Percentiles rank a stretch among this genome's conserved stretches.
These are phyloP conservation scores for Rynchops niger DNA, from an alignment of 2,113 vertebrate genomes.

Conservation along the genomic window DNA sequence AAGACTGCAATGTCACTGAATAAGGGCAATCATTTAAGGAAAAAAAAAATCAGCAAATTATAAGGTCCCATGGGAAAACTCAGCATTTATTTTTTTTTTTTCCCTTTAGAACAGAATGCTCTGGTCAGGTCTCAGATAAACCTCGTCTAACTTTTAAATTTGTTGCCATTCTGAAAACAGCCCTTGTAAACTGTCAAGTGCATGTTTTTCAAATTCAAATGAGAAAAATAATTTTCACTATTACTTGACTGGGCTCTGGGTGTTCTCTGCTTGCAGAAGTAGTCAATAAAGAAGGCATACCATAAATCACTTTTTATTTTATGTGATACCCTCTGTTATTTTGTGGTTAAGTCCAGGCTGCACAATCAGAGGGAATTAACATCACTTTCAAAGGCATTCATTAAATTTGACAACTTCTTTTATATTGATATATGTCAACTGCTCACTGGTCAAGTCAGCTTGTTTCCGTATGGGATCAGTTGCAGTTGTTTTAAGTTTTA, in stretches of 20 bases:
- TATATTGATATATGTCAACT: background rate
- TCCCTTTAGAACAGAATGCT: background rate
- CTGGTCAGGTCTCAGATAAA: background rate
- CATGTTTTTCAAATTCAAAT: background rate
- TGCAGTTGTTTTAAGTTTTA: background rate
- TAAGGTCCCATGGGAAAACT: background rate
- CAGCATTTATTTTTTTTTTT: no score
- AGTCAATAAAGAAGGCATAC: background rate
- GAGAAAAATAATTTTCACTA: background rate
- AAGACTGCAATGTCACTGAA: background rate
- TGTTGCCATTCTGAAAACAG: background rate
- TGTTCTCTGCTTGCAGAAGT: background rate
- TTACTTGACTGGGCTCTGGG: background rate
- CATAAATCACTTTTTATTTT: background rate
- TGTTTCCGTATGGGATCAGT: background rate
- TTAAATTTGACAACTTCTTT: background rate
- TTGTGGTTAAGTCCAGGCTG: background rate
- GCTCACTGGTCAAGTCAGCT: background rate
- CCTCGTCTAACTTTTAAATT: background rate
- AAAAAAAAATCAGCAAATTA: background rate
- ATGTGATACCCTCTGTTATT: background rate
- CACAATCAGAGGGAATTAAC: background rate
- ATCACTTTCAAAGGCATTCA: background rate
- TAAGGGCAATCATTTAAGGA: background rate
- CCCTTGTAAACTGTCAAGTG: background rate